phyloP scores from a whole-genome alignment of 2,113 vertebrate genomes.

The Mobula birostris region DNA sequence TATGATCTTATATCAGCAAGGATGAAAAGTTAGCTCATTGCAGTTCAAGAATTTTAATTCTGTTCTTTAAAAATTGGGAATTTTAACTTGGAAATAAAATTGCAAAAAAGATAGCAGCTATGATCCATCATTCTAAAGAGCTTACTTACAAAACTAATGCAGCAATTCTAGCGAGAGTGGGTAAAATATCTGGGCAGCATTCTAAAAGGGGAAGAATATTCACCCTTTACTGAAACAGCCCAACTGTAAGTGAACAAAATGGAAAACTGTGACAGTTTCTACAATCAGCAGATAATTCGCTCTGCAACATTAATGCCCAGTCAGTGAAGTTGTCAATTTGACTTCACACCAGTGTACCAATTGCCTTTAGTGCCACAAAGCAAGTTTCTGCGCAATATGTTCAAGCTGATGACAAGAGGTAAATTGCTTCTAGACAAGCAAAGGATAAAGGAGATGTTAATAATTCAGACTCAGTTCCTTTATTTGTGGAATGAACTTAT shows the following conservation, averaged over 20 bases:
- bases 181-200: background rate
- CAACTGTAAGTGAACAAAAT: background rate
- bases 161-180: too few species aligned
- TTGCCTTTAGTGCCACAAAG: background rate
- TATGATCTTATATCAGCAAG: too few species aligned
- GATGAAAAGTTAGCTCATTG: too few species aligned
- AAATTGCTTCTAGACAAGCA: background rate
- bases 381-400: background rate
- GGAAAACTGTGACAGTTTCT: background rate
- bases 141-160: too few species aligned
- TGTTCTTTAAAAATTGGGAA: too few species aligned
- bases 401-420: background rate
- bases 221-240: background rate
- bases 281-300: too few species aligned
- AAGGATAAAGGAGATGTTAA: background rate
- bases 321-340: background rate
- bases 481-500: background rate
- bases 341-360: too few species aligned
- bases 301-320: background rate
- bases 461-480: background rate
- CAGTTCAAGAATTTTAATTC: too few species aligned
- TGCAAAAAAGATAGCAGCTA: too few species aligned
- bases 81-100: too few species aligned
- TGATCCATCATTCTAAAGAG: too few species aligned
- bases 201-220: too few species aligned